Evolutionary conservation across 2,888 invertebrate genomes (phyloP).

Genomic region (Ormyrus thymus): DNA sequence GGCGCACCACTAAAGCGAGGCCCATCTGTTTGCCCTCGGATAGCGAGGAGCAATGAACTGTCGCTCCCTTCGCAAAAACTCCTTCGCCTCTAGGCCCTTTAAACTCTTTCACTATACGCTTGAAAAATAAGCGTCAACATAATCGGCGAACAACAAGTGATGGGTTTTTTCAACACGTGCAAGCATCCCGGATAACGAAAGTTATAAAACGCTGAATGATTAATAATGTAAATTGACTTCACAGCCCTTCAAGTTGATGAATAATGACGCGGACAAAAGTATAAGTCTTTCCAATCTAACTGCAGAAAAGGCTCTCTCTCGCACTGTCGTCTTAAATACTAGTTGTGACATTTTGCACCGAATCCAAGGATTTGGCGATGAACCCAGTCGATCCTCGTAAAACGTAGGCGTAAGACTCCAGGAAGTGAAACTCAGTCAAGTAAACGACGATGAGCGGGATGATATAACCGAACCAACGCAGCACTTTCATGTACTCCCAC

Average conservation of each 20-base stretch:
- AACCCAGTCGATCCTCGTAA: slow-evolving; percentile 49
- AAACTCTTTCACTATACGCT: no score
- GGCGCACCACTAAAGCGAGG: no score
- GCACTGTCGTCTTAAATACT: slow-evolving; percentile 2
- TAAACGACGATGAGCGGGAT: slow-evolving; percentile 81
- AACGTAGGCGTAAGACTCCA: slow-evolving; percentile 74
- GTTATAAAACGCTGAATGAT: no score
- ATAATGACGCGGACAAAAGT: slow-evolving; percentile 8
- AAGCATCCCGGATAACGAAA: no score
- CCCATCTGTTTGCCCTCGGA: no score
- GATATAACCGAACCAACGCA: slow-evolving; percentile 85
- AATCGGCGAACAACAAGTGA: no score
- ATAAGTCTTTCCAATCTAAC: no score
- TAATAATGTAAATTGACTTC: slow-evolving; percentile 29
- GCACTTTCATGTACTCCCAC: slow-evolving; percentile 84
- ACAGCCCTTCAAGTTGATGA: slow-evolving; percentile 21
- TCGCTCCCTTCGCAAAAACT: no score
- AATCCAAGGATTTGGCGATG: slow-evolving; percentile 8
- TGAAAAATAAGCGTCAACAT: no score
- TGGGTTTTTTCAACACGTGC: no score
- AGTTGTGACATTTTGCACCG: slow-evolving; percentile 27
- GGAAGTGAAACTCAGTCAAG: slow-evolving; percentile 84
- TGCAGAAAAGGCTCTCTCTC: not conserved
- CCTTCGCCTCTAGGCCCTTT: no score
- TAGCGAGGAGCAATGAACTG: no score